phyloP scores from a whole-genome alignment of 2,888 invertebrate genomes.

The Spilosoma lubricipeda region DNA sequence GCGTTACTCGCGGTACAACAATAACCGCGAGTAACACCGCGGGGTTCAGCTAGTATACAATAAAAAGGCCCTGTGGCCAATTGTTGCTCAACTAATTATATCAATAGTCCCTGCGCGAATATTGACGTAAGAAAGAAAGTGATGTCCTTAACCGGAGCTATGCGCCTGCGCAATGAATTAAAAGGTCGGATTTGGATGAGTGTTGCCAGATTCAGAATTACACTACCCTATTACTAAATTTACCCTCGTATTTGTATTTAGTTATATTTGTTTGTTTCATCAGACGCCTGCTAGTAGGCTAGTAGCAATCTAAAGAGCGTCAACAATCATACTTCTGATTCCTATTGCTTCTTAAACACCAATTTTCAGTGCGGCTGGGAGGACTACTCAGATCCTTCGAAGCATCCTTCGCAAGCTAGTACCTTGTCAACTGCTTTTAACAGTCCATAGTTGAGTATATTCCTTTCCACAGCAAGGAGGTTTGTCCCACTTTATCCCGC shows the following conservation, averaged over 20 bases:
- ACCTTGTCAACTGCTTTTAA: too few species aligned
- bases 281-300: neutral
- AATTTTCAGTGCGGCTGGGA: too few species aligned
- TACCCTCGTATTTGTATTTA: neutral
- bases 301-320: neutral
- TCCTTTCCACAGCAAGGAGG: too few species aligned
- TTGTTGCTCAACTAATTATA: conserved; percentile 68
- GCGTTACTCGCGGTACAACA: too few species aligned
- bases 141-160: conserved; percentile 74
- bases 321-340: neutral
- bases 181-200: conserved; percentile 52
- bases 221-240: neutral
- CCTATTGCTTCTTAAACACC: neutral
- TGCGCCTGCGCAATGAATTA: conserved; percentile 66
- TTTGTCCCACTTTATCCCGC: too few species aligned
- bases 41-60: neutral
- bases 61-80: conserved; percentile 23
- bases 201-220: conserved; percentile 17
- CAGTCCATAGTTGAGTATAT: too few species aligned
- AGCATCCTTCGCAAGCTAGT: too few species aligned
- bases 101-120: conserved; percentile 67
- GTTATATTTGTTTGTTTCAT: neutral
- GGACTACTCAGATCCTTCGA: too few species aligned
- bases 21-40: too few species aligned
- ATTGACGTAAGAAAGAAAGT: conserved; percentile 80